phyloP scores from a whole-genome alignment of 2,797 vertebrate genomes.

The Bovichtus diacanthus region DNA sequence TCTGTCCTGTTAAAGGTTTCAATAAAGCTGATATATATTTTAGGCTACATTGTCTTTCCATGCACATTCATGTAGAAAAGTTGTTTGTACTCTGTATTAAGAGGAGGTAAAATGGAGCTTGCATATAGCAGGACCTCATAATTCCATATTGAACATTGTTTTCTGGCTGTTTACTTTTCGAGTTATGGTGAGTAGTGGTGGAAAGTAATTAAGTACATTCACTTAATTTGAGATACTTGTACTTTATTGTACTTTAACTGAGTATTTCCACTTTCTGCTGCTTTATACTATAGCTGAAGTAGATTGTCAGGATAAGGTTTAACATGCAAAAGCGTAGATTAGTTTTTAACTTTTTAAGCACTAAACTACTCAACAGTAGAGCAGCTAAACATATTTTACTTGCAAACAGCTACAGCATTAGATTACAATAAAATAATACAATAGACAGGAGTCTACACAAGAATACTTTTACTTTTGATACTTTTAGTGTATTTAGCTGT shows the following conservation, averaged over 20 bases:
- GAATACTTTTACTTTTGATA: background rate
- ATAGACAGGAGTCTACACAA: background rate
- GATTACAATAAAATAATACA: background rate
- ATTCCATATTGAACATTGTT: background rate
- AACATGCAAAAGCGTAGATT: background rate
- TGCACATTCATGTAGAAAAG: background rate
- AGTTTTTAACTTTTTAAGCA: background rate
- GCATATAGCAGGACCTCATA: background rate
- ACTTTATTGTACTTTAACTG: background rate
- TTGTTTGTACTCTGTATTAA: background rate
- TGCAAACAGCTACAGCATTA: background rate
- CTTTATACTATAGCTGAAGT: background rate
- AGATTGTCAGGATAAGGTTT: background rate
- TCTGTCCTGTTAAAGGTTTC: conserved; percentile 80
- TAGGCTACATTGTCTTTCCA: conserved; percentile 66
- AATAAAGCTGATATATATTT: conserved; percentile 85
- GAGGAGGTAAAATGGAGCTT: background rate
- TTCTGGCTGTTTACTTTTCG: background rate
- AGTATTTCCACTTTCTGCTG: background rate
- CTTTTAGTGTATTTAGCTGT: background rate
- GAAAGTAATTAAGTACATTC: conserved; percentile 8
- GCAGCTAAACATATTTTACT: background rate
- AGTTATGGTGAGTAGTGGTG: background rate
- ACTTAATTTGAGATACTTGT: background rate
- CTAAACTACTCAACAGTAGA: background rate